Percentiles rank a stretch among this genome's conserved stretches.
phyloP scores from a whole-genome alignment of 1,140 invertebrate species.

The Nasonia giraulti region DNA sequence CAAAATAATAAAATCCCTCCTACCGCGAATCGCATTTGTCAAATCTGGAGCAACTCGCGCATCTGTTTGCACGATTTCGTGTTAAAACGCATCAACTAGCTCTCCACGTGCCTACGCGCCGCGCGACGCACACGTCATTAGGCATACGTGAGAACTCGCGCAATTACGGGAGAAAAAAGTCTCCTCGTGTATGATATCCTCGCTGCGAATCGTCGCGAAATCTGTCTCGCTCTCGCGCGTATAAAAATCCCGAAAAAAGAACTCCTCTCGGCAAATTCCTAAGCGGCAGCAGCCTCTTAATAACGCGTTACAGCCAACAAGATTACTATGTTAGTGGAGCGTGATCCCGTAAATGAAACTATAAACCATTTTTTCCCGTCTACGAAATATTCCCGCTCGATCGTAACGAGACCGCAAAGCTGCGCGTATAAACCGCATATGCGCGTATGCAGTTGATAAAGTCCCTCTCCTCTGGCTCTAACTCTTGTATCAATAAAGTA shows the following conservation, averaged over 20 bases:
- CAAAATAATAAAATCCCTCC: no score
- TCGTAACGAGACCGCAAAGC: neutral
- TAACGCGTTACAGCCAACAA: slow-evolving; percentile 19
- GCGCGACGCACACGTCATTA: no score
- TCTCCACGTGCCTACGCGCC: no score
- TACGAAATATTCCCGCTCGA: neutral
- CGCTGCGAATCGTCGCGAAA: neutral
- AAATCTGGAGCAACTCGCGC: neutral
- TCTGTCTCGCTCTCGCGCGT: neutral
- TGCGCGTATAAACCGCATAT: neutral
- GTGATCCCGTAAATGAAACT: slow-evolving; percentile 44
- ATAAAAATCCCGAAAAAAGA: neutral
- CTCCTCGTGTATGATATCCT: no score
- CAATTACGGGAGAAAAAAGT: neutral
- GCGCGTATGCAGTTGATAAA: neutral
- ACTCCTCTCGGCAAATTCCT: neutral
- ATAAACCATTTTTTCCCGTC: slow-evolving; percentile 14
- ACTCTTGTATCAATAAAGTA: slow-evolving; percentile 10
- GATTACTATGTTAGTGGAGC: slow-evolving; percentile 50
- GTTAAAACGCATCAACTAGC: no score
- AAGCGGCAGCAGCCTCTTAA: neutral
- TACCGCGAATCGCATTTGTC: neutral
- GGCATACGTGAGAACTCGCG: neutral
- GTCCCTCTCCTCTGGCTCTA: neutral
- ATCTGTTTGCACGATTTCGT: neutral